Percentiles rank a stretch among this genome's conserved stretches.
phyloP scores from a whole-genome alignment of 2,888 invertebrate genomes.

The Allygus modestus region DNA sequence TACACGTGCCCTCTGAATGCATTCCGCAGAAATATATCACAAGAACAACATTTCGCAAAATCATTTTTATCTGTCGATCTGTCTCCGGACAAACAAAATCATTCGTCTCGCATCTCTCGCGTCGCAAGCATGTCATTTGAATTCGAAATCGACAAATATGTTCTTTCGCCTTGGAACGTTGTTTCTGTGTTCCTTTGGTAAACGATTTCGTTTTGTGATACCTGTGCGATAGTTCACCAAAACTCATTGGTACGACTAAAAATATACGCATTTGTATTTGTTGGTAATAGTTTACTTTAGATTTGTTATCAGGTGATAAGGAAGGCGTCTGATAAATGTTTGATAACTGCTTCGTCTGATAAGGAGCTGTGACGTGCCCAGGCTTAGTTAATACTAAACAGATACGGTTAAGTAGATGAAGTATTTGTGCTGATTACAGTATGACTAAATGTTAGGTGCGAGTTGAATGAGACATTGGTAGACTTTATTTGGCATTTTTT shows the following conservation, averaged over 20 bases:
- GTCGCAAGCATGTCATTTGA: background rate
- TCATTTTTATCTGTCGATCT: constrained; percentile 5
- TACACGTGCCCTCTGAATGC: background rate
- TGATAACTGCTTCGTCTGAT: background rate
- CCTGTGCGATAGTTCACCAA: no score
- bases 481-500: no score
- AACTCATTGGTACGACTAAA: no score
- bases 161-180: no score
- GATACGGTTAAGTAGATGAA: no score
- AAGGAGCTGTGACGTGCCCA: background rate
- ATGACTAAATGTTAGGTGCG: no score
- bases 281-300: no score
- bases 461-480: no score
- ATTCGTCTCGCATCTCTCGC: background rate
- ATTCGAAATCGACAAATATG: background rate
- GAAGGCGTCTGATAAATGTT: background rate
- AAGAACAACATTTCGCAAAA: background rate
- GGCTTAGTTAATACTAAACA: background rate
- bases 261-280: no score
- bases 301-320: background rate
- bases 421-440: no score
- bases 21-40: background rate
- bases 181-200: no score
- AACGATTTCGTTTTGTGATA: no score
- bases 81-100: constrained; percentile 7